Conservation (phyloP, 2,888 invertebrate species). For the Tinea pellionella region DNA sequence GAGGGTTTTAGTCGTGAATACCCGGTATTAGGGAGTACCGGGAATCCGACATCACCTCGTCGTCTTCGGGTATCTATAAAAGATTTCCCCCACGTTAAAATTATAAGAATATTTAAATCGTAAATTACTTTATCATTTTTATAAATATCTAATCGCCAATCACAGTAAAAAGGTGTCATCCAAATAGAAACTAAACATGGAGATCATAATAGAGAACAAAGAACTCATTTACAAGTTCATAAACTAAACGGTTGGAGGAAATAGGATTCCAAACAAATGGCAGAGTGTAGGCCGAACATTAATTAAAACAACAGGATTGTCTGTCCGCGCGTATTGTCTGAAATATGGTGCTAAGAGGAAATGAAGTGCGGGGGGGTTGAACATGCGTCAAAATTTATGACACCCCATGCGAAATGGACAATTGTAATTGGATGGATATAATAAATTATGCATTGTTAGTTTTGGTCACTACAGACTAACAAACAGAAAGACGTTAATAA, state of each 20-base stretch:
- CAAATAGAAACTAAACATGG: not conserved
- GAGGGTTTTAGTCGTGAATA: no score
- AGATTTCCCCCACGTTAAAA: no score
- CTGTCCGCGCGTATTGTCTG: constrained; percentile 15
- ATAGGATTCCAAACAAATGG: constrained; percentile 11
- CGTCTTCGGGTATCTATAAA: no score
- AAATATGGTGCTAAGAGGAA: constrained; percentile 15
- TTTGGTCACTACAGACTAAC: no score
- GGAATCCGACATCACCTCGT: no score
- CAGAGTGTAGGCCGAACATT: constrained; percentile 15
- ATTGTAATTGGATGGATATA: not conserved
- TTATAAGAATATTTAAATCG: no score
- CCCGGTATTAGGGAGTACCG: no score
- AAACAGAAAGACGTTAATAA: no score
- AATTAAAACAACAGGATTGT: constrained; percentile 17
- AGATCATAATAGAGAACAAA: not conserved
- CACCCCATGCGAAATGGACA: not conserved
- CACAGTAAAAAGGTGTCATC: not conserved
- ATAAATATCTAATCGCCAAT: no score
- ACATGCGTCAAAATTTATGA: constrained; percentile 1
- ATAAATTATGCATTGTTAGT: not conserved
- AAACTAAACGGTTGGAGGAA: constrained; percentile 12
- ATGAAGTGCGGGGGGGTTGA: constrained; percentile 1
- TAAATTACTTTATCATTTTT: no score
- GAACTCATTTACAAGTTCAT: constrained; percentile 11